Evolutionary conservation across 1,140 invertebrate species (phyloP).

Genomic region (Dufourea novaeangliae): DNA sequence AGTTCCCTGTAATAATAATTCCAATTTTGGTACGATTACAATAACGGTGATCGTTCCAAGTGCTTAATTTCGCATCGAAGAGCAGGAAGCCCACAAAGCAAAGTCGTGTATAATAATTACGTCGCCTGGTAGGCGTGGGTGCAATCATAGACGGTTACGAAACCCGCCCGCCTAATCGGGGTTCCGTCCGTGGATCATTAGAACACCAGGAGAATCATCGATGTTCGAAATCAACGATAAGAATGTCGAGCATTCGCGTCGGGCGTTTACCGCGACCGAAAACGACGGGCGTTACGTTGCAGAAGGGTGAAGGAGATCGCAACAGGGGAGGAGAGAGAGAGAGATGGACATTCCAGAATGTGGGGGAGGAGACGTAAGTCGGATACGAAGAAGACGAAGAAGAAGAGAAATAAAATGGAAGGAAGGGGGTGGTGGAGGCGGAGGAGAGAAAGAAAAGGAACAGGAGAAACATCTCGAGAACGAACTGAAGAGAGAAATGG

Average conservation of each 20-base stretch:
- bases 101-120: too few species aligned
- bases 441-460: constrained; percentile 12
- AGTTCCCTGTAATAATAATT: too few species aligned
- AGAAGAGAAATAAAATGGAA: constrained; percentile 30
- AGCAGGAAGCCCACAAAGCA: too few species aligned
- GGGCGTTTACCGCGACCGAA: constrained; percentile 36
- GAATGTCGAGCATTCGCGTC: constrained; percentile 38
- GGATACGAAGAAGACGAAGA: constrained; percentile 41
- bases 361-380: constrained; percentile 52
- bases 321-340: too few species aligned
- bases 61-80: too few species aligned
- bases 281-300: constrained; percentile 31
- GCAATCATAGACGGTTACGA: too few species aligned
- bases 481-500: constrained; percentile 58
- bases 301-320: constrained; percentile 43
- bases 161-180: too few species aligned
- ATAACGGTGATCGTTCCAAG: too few species aligned
- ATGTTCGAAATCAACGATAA: constrained; percentile 25
- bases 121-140: too few species aligned
- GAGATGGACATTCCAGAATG: constrained; percentile 26
- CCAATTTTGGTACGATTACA: too few species aligned
- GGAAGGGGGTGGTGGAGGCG: not conserved
- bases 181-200: too few species aligned
- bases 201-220: too few species aligned
- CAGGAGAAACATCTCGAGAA: constrained; percentile 43